Evolutionary conservation across 2,113 vertebrate species (phyloP), one percentile per base, ranked within the genome.

Genomic region (Antigone vipio): DNA sequence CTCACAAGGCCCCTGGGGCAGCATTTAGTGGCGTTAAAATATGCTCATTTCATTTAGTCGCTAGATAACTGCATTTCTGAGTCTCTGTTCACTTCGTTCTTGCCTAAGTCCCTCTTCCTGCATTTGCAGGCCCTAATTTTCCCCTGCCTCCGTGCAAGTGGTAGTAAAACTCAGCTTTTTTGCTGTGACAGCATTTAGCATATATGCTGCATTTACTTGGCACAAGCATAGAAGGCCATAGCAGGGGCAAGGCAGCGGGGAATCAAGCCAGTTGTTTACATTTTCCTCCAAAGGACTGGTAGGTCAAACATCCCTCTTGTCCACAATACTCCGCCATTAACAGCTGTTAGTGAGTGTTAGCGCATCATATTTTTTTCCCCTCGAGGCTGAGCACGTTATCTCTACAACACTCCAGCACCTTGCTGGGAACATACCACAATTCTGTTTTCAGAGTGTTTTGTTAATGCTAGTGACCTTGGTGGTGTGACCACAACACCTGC

Each of bases 401-500:
- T 94, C 81, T 81, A 85, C 86, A 89, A 76, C 77, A 84, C 84
- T 88, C 80, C 73, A 89, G 85, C 94, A 94, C 78, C 64, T 93
- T 95, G 88, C 92, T 95, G 83, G 78, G 92, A 96, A 68, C 71
- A 62, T 26, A 64, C 86, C 80, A 89, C 86, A 35, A 2, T 38
- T 93, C 80, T 93, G 80, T 92, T 96, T 92, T 62, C 58, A 29
- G 66, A 84, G 80, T 78, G 71, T 95, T 97, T 89, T 92, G 85
- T 84, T 90, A 84, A 85, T 90, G 84, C 69, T 68, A 6, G 82
- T 91, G 91, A 97, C 96, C 96, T 97, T 96, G 91, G 84, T 90
- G 85, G 69, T 95, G 92, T 89, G 97, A 95, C 95, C 96, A 96
- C 91, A 97, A 75, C 97, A 97, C 93, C 95, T 97, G 97, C 96